Evolutionary conservation across 2,888 invertebrate genomes (phyloP).

Genomic region (Dasysyrphus tricinctus): DNA sequence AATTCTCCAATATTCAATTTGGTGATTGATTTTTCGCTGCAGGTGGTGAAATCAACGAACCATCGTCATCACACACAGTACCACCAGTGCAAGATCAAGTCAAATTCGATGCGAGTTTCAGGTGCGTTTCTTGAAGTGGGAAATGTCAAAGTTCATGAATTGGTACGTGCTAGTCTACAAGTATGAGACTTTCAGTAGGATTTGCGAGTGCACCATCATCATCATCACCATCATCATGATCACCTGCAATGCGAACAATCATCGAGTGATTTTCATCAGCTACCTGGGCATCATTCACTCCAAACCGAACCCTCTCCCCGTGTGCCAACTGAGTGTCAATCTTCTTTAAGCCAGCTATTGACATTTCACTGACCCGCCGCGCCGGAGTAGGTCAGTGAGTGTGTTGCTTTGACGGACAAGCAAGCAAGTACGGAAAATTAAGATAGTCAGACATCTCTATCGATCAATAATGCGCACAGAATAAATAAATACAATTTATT

Average conservation of each 20-base stretch:
- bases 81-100: conserved; percentile 4
- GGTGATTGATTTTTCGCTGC: conserved; percentile 73
- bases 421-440: conserved; percentile 54
- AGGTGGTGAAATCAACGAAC: conserved; percentile 71
- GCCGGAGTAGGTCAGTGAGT: conserved; percentile 63
- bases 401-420: conserved; percentile 56
- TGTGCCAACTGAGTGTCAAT: neutral
- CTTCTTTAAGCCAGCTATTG: conserved; percentile 54
- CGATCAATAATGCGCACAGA: conserved; percentile 25
- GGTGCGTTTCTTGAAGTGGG: conserved; percentile 60
- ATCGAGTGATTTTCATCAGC: conserved; percentile 36
- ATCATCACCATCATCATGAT: conserved; percentile 21
- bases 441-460: conserved; percentile 42
- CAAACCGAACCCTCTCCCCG: neutral
- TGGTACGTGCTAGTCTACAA: conserved; percentile 59
- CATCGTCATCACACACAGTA: neutral
- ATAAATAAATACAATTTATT: conserved; percentile 56
- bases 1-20: conserved; percentile 70
- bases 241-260: conserved; percentile 40
- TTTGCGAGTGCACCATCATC: conserved; percentile 6
- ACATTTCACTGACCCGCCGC: conserved; percentile 62
- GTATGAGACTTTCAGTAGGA: conserved; percentile 43
- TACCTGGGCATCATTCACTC: conserved; percentile 21
- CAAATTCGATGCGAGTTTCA: conserved; percentile 24
- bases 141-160: conserved; percentile 71